Percentiles rank a stretch among this genome's conserved stretches.
Conservation (phyloP, 2,113 vertebrate genomes). For the Danio rerio region DNA sequence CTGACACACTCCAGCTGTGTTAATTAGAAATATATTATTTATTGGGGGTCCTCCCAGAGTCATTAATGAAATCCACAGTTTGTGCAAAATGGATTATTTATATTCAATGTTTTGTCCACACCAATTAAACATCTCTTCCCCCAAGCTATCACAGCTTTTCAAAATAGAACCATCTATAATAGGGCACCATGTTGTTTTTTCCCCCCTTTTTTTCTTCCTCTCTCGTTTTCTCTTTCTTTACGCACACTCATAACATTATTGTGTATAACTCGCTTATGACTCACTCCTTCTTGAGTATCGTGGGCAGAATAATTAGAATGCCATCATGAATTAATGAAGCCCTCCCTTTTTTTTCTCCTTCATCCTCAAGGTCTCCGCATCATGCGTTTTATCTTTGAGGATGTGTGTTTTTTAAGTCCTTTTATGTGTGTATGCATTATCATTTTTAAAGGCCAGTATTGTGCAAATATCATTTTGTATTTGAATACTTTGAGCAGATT, state of each 20-base stretch:
- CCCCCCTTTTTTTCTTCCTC: not conserved
- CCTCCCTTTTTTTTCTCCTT: conserved; percentile 45
- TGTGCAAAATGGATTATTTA: conserved; percentile 39
- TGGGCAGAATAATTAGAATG: conserved; percentile 70
- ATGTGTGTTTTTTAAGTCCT: conserved; percentile 56
- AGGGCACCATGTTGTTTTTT: not conserved
- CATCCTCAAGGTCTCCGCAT: conserved; percentile 69
- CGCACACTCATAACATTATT: conserved; percentile 2
- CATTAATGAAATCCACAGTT: conserved; percentile 42
- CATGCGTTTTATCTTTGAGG: conserved; percentile 65
- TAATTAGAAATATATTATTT: conserved; percentile 49
- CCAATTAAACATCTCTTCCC: conserved; percentile 45
- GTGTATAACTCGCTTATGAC: conserved; percentile 23
- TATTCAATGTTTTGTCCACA: conserved; percentile 46
- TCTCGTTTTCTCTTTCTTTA: not conserved
- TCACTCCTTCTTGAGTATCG: conserved; percentile 62
- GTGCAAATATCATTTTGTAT: not conserved
- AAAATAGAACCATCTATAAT: conserved; percentile 39
- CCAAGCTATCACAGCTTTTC: conserved; percentile 32
- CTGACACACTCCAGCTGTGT: conserved; percentile 22
- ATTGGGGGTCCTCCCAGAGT: conserved; percentile 26
- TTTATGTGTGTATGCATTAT: not conserved
- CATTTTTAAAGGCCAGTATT: not conserved
- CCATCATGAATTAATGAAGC: conserved; percentile 63
- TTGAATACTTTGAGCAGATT: not conserved